Conservation (phyloP, 2,888 invertebrate genomes). For the Schizaphis graminum region DNA sequence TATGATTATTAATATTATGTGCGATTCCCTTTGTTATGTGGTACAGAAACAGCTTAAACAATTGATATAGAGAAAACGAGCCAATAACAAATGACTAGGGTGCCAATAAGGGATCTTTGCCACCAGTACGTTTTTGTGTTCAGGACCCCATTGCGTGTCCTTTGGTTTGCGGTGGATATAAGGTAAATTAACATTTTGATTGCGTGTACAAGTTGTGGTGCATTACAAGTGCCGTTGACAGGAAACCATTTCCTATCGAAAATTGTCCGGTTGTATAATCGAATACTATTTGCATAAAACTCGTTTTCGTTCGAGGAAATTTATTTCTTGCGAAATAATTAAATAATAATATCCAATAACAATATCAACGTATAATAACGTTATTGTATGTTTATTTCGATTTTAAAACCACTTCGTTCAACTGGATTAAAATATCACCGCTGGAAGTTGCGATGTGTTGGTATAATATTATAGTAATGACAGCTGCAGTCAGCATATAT, state of each 20-base stretch:
- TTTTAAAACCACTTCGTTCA: neutral
- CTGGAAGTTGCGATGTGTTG: neutral
- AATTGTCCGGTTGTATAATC: neutral
- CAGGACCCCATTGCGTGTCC: neutral
- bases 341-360: neutral
- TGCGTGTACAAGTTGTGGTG: neutral
- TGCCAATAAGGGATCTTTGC: constrained; percentile 6
- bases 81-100: neutral
- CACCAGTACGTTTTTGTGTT: constrained; percentile 14
- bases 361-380: neutral
- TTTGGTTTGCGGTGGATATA: constrained; percentile 23
- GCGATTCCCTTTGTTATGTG: neutral
- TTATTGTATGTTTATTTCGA: neutral
- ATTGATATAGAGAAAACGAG: neutral
- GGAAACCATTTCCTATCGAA: constrained; percentile 36
- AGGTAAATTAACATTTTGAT: constrained; percentile 61
- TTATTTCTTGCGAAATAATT: neutral
- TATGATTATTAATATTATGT: constrained; percentile 27
- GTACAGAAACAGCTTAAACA: neutral
- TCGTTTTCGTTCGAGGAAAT: constrained; percentile 21
- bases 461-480: neutral
- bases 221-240: neutral
- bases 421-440: neutral
- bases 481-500: neutral
- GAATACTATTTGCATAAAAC: constrained; percentile 22